phyloP scores from a whole-genome alignment of 2,888 invertebrate species.

The Tetranychus truncatus region DNA sequence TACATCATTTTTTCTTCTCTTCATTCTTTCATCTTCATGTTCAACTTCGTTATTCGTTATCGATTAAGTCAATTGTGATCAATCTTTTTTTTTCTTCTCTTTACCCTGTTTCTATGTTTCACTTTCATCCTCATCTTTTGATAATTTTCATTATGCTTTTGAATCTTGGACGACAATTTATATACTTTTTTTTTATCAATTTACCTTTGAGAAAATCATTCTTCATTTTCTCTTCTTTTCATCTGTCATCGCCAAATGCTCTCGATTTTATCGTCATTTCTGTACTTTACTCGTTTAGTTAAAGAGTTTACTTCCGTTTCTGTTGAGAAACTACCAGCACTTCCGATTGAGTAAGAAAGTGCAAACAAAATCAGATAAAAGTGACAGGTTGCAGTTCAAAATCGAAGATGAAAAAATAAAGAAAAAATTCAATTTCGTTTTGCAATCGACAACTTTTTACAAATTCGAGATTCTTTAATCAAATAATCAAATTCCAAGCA shows the following conservation, averaged over 20 bases:
- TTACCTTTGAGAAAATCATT: not conserved
- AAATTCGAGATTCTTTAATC: too few relatives aligned
- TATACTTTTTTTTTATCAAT: not conserved
- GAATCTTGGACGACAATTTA: not conserved
- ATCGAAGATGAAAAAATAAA: too few relatives aligned
- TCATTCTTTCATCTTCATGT: not conserved
- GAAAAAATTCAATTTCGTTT: too few relatives aligned
- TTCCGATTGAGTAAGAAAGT: not conserved
- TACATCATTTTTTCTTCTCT: not conserved
- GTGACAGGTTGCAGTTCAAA: too few relatives aligned
- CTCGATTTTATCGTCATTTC: not conserved
- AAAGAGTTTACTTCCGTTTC: not conserved
- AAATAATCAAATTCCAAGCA: too few relatives aligned
- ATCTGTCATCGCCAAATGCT: not conserved
- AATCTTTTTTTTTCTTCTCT: not conserved
- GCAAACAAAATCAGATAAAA: too few relatives aligned
- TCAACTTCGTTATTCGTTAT: not conserved
- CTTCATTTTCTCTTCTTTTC: not conserved
- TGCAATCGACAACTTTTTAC: too few relatives aligned
- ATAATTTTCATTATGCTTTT: not conserved
- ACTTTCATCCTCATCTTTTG: not conserved
- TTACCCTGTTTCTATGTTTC: not conserved
- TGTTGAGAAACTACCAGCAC: not conserved
- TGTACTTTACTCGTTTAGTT: not conserved
- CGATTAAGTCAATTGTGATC: not conserved